Conservation (phyloP, 1,140 invertebrate species). For the Pseudomyrmex cubaensis region DNA sequence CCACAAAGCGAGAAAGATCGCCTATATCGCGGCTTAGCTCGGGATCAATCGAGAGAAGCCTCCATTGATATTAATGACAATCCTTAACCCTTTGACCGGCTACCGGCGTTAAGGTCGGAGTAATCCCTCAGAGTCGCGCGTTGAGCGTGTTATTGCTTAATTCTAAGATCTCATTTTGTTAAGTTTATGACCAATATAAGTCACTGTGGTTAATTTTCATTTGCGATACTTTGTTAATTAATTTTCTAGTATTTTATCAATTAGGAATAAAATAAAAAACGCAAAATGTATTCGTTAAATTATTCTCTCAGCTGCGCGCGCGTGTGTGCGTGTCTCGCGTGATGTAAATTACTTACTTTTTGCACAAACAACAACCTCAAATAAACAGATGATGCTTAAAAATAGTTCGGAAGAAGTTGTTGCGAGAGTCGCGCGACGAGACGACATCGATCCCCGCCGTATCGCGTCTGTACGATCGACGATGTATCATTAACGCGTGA, state of each 20-base stretch:
- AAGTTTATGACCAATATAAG: no score
- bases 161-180: slow-evolving; percentile 6
- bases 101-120: slow-evolving; percentile 47
- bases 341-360: neutral
- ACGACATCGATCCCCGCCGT: slow-evolving; percentile 10
- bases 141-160: slow-evolving; percentile 26
- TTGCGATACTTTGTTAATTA: neutral
- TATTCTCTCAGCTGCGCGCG: no score
- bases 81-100: slow-evolving; percentile 68
- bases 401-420: neutral
- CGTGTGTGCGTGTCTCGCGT: neutral
- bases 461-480: slow-evolving; percentile 16
- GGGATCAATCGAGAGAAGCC: slow-evolving; percentile 65
- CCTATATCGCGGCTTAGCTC: slow-evolving; percentile 34
- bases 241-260: neutral
- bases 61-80: slow-evolving; percentile 73
- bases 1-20: slow-evolving; percentile 47
- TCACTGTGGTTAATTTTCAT: no score
- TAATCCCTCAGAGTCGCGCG: slow-evolving; percentile 9
- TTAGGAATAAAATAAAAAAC: neutral
- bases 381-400: neutral
- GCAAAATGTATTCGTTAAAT: neutral
- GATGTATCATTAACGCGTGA: slow-evolving; percentile 31
- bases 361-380: neutral
- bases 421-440: neutral